These are phyloP conservation scores for Lepidostoma basale DNA, from an alignment of 1,140 invertebrate genomes.

Conservation along the genomic window DNA sequence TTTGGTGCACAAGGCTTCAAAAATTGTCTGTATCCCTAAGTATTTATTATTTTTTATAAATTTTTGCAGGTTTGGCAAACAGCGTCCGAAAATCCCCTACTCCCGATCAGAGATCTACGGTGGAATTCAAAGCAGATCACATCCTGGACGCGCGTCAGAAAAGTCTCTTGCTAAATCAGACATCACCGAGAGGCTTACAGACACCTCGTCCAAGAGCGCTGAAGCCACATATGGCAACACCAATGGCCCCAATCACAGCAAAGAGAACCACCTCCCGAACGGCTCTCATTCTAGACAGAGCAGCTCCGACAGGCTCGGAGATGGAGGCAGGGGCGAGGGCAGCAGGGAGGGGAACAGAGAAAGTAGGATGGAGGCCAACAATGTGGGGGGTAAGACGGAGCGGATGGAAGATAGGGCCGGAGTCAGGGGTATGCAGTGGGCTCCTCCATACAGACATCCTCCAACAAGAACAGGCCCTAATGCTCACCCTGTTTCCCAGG, in stretches of 20 bases:
- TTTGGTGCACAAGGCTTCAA: no score
- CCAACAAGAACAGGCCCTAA: slow-evolving; percentile 39
- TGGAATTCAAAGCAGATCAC: slow-evolving; percentile 54
- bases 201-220: slow-evolving; percentile 42
- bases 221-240: slow-evolving; percentile 38
- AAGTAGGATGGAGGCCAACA: slow-evolving; percentile 32
- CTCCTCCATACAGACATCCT: slow-evolving; percentile 44
- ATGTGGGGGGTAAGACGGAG: slow-evolving; percentile 33
- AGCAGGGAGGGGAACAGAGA: slow-evolving; percentile 1
- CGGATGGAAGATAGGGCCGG: not conserved
- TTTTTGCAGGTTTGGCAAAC: slow-evolving; percentile 72
- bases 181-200: slow-evolving; percentile 49
- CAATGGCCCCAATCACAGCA: slow-evolving; percentile 48
- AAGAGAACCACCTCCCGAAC: slow-evolving; percentile 51
- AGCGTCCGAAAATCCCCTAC: slow-evolving; percentile 60
- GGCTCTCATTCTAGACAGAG: slow-evolving; percentile 50
- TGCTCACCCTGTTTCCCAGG: slow-evolving; percentile 42
- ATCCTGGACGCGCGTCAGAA: slow-evolving; percentile 57
- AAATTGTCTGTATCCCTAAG: slow-evolving; percentile 55
- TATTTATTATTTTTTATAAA: slow-evolving; percentile 52
- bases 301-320: slow-evolving; percentile 48
- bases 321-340: not conserved
- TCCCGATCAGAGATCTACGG: slow-evolving; percentile 53
- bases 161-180: slow-evolving; percentile 54
- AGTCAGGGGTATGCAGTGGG: slow-evolving; percentile 48